Base-by-base conservation (phyloP, 2,888 invertebrate genomes). In the Priocnemis perturbator region DNA sequence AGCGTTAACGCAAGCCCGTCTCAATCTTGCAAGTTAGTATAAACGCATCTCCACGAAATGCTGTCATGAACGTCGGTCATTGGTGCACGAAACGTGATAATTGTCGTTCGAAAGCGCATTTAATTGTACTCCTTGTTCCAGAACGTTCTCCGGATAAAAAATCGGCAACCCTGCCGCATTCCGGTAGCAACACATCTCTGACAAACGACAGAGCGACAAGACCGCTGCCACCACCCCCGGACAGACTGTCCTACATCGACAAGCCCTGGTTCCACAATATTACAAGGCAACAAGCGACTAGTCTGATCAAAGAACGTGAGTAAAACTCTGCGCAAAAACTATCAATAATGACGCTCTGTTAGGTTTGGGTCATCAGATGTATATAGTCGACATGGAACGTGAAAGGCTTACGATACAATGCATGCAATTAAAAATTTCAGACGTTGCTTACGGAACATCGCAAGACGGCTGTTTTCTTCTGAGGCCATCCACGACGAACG, bases 401-500 rank as follows among this genome's bases (percentile, higher is more conserved):
- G 2, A 2, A 26, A 26, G 5, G 26, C 26, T 26, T 26, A 26
- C 26, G 26, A 26, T 26, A 26, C 5, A 37, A 37, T 37, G 37
- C 37, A 11, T 37, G 14, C 37, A 11, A 37, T 37, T 37, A 9
- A 37, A 37, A 62, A 30, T 30, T 62, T 53, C 63, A 83, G 83
- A 77, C 79, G 77, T 83, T 77, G 83, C 85, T 82, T 84, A 85
- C 59, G 83, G 82, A 14, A 83, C 77, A 62, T 74, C 77, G n/a
- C 81, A 81, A 62, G 87, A 90, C 66, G 89, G 89, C 60, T 86
- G 83, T 60, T 90, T 89, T 67, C 83, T 90, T 0, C 58, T 90
- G 55, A 87, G 89, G 64, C 89, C 89, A 53, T 89, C 89, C 11
- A 81, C 81, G 2, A 81, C 86, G 4, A 85, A 88, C 62, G 83